phyloP scores from a whole-genome alignment of 2,113 vertebrate genomes.

The Otocyon megalotis region DNA sequence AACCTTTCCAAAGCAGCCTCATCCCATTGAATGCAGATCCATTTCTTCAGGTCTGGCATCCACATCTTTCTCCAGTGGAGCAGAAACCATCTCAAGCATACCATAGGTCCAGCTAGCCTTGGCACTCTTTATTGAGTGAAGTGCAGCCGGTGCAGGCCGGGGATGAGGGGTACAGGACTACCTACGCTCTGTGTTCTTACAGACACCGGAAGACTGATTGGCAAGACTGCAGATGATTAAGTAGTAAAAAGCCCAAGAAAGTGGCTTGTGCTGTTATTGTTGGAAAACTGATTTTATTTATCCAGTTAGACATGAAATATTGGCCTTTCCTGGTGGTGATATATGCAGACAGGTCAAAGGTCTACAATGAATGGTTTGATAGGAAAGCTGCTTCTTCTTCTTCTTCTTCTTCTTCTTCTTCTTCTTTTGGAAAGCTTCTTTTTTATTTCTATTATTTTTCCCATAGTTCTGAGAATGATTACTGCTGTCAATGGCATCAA shows the following conservation, averaged over 20 bases:
- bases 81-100: accelerated
- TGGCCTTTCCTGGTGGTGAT: neutral
- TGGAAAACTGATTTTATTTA: neutral
- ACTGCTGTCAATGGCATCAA: neutral
- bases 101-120: neutral
- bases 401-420: no score
- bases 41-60: neutral
- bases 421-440: neutral
- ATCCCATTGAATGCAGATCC: neutral
- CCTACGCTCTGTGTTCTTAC: neutral
- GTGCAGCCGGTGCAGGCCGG: neutral
- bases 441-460: neutral
- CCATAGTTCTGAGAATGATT: neutral
- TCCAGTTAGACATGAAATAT: neutral
- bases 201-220: no score
- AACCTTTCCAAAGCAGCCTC: neutral
- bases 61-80: neutral
- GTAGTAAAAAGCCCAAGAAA: neutral
- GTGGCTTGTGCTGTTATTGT: neutral
- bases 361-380: neutral
- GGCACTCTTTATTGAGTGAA: neutral
- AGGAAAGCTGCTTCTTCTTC: neutral
- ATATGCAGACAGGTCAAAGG: no score
- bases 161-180: neutral
- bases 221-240: neutral